Conservation (phyloP, 2,888 invertebrate species). For the Phaedon cochleariae region DNA sequence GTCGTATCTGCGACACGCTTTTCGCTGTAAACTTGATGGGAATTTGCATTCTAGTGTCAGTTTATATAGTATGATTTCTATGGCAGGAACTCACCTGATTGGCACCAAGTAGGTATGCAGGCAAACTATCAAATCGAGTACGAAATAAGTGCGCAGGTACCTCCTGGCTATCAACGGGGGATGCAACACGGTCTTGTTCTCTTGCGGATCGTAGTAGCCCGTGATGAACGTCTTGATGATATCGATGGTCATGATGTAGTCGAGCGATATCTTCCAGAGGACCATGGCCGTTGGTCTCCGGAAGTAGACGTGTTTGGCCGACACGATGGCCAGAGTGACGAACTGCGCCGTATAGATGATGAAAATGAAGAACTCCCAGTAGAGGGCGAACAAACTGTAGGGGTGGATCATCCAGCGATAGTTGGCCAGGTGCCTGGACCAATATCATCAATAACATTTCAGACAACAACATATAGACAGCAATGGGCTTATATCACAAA, state of each 20-base stretch:
- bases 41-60: no score
- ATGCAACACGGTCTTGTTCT: slow-evolving; percentile 29
- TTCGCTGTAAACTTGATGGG: no score
- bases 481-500: no score
- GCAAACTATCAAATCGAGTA: slow-evolving; percentile 13
- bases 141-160: slow-evolving; percentile 22
- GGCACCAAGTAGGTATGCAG: not conserved
- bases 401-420: slow-evolving; percentile 43
- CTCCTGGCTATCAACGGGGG: slow-evolving; percentile 21
- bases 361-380: slow-evolving; percentile 32
- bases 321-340: slow-evolving; percentile 26
- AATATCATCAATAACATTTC: no score
- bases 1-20: no score
- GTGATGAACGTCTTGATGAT: slow-evolving; percentile 36
- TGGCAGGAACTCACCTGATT: not conserved
- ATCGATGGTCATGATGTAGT: slow-evolving; percentile 29
- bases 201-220: slow-evolving; percentile 36
- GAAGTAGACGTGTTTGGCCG: not conserved
- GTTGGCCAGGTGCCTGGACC: slow-evolving; percentile 34
- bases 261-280: not conserved
- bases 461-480: no score
- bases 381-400: slow-evolving; percentile 36
- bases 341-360: slow-evolving; percentile 28
- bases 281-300: not conserved
- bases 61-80: no score